These are phyloP conservation scores for Synanceia verrucosa DNA, from an alignment of 2,797 vertebrate species.

Conservation along the genomic window DNA sequence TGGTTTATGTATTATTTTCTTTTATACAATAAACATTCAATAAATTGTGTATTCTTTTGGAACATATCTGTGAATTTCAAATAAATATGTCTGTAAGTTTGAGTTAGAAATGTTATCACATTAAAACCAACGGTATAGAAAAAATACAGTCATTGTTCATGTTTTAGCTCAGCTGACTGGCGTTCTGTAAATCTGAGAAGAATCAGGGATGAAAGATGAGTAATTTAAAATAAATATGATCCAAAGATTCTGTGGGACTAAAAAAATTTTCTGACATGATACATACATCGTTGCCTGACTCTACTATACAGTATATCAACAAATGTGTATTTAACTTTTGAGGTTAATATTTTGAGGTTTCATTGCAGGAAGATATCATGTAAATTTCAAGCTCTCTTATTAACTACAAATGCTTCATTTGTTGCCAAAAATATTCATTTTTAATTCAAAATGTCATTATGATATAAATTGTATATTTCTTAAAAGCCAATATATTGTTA, in stretches of 20 bases:
- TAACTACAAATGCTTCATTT: slow-evolving; percentile 27
- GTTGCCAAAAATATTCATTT: slow-evolving; percentile 44
- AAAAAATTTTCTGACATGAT: neutral
- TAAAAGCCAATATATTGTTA: slow-evolving; percentile 33
- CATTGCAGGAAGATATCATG: neutral
- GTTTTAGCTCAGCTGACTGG: slow-evolving; percentile 45
- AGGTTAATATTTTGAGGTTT: slow-evolving; percentile 5
- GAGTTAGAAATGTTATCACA: slow-evolving; percentile 75
- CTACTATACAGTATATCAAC: neutral
- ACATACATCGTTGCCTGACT: neutral
- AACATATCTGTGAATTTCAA: slow-evolving; percentile 50
- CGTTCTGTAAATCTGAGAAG: slow-evolving; percentile 40
- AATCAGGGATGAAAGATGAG: slow-evolving; percentile 47
- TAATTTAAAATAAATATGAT: slow-evolving; percentile 49
- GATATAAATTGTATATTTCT: slow-evolving; percentile 37
- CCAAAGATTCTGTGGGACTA: slow-evolving; percentile 19
- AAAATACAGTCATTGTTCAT: slow-evolving; percentile 77
- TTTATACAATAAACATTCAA: slow-evolving; percentile 66
- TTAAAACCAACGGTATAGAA: slow-evolving; percentile 64
- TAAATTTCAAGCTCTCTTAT: neutral
- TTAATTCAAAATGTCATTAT: slow-evolving; percentile 29
- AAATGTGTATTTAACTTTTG: neutral
- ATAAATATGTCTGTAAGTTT: slow-evolving; percentile 57
- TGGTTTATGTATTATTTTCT: slow-evolving; percentile 18
- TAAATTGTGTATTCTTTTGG: slow-evolving; percentile 41